phyloP scores from a whole-genome alignment of 2,888 invertebrate species.

The Mantis religiosa region DNA sequence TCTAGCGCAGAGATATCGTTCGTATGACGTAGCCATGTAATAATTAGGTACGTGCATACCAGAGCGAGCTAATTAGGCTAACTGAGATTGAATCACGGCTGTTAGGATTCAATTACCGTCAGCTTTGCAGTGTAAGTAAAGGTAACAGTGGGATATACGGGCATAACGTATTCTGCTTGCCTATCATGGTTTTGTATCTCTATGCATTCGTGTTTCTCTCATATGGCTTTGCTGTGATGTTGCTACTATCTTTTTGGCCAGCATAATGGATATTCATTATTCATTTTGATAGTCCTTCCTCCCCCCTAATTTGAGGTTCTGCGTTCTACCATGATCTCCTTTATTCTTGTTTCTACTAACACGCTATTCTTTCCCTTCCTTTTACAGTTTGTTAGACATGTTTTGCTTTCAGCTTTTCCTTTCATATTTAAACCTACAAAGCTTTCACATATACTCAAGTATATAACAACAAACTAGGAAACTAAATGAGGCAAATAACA shows the following conservation, averaged over 20 bases:
- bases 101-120: neutral
- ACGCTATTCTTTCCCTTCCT: too few relatives aligned
- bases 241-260: neutral
- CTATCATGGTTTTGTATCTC: neutral
- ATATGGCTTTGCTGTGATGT: neutral
- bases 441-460: too few relatives aligned
- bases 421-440: too few relatives aligned
- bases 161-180: neutral
- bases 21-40: neutral
- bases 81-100: neutral
- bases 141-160: neutral
- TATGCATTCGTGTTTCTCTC: neutral
- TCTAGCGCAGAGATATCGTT: neutral
- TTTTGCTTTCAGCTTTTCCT: too few relatives aligned
- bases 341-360: too few relatives aligned
- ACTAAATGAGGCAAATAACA: too few relatives aligned
- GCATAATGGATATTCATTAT: neutral
- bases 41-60: neutral
- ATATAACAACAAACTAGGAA: too few relatives aligned
- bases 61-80: neutral
- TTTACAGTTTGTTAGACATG: too few relatives aligned
- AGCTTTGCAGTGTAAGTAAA: neutral
- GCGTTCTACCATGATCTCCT: too few relatives aligned
- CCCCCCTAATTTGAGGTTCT: too few relatives aligned
- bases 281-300: too few relatives aligned